phyloP scores from a whole-genome alignment of 53 echinoderm and acorn worm species.

The Astropecten irregularis region DNA sequence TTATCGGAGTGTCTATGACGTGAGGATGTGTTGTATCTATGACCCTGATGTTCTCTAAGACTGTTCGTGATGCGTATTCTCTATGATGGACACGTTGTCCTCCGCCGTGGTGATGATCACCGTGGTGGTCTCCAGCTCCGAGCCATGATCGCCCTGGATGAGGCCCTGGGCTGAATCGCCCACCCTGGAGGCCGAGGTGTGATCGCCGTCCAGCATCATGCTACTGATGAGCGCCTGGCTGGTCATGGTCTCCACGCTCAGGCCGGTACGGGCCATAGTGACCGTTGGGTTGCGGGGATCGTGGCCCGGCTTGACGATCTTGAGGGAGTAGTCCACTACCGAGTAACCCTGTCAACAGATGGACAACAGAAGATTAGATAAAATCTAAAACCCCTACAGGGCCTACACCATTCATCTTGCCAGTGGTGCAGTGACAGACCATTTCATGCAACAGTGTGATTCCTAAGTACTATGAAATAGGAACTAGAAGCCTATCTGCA shows the following conservation, averaged over 20 bases:
- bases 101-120: constrained; percentile 29
- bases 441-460: too few species aligned
- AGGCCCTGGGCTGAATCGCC: constrained; percentile 1
- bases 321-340: constrained; percentile 90
- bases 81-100: not conserved
- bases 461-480: too few species aligned
- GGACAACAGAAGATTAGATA: too few species aligned
- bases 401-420: too few species aligned
- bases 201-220: constrained; percentile 2
- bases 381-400: too few species aligned
- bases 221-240: constrained; percentile 19
- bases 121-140: constrained; percentile 32
- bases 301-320: constrained; percentile 83
- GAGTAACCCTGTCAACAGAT: constrained; percentile 68
- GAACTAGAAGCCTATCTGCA: too few species aligned
- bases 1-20: too few species aligned
- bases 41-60: too few species aligned
- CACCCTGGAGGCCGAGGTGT: not conserved
- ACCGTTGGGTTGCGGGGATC: constrained; percentile 90
- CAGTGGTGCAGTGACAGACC: too few species aligned
- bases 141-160: not conserved
- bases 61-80: not conserved
- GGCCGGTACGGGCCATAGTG: not conserved
- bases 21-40: too few species aligned
- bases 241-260: constrained; percentile 1